These are phyloP conservation scores for Carapus acus DNA, from an alignment of 2,797 vertebrate genomes.

Conservation along the genomic window DNA sequence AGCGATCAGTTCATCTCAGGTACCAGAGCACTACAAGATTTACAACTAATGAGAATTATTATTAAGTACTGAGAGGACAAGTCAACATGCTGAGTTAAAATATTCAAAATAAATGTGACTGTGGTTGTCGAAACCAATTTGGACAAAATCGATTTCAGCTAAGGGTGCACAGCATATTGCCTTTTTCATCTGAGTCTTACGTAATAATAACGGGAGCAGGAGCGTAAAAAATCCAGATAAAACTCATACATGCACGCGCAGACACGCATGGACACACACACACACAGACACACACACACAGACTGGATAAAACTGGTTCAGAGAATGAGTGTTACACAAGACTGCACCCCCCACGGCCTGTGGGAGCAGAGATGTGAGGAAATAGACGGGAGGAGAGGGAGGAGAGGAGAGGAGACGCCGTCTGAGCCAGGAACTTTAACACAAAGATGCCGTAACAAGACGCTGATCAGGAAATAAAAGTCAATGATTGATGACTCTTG, in stretches of 20 bases:
- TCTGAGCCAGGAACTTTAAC: too few relatives aligned
- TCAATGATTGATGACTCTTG: too few relatives aligned
- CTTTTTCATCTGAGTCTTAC: slow-evolving; percentile 38
- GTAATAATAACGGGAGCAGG: slow-evolving; percentile 48
- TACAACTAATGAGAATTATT: too few relatives aligned
- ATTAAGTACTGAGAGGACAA: too few relatives aligned
- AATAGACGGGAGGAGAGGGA: background rate
- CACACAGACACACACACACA: slow-evolving; percentile 9
- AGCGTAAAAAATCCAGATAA: slow-evolving; percentile 59
- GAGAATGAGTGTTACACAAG: slow-evolving; percentile 59
- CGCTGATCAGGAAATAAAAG: too few relatives aligned
- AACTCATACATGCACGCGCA: slow-evolving; percentile 9
- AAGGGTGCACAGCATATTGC: background rate
- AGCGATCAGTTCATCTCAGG: too few relatives aligned
- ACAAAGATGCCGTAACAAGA: too few relatives aligned
- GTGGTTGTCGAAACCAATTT: too few relatives aligned
- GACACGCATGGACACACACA: slow-evolving; percentile 17
- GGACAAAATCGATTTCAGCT: too few relatives aligned
- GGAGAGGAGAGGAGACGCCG: background rate
- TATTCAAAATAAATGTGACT: too few relatives aligned
- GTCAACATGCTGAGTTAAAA: too few relatives aligned
- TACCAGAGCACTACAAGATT: too few relatives aligned
- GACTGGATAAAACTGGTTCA: slow-evolving; percentile 70
- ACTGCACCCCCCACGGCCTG: slow-evolving; percentile 22
- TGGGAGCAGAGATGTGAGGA: slow-evolving; percentile 14